Evolutionary conservation across 2,113 vertebrate genomes (phyloP).

Genomic region (Ploceus nigricollis): DNA sequence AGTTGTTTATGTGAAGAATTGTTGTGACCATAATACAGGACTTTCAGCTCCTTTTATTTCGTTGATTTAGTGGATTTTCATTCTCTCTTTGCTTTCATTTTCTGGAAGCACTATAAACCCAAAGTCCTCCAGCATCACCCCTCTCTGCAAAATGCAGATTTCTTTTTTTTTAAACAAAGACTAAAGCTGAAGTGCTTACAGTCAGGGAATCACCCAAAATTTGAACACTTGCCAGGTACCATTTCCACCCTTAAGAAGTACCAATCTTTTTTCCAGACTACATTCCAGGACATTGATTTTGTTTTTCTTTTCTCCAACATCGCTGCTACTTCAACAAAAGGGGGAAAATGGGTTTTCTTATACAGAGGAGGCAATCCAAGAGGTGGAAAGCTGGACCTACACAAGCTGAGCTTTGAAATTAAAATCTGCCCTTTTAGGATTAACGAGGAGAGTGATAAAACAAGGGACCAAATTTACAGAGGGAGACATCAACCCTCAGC

Average conservation of each 20-base stretch:
- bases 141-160: neutral
- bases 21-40: neutral
- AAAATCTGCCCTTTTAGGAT: neutral
- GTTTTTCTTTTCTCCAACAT: neutral
- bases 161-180: neutral
- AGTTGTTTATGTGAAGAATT: neutral
- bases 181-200: neutral
- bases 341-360: neutral
- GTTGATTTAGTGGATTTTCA: neutral
- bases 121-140: neutral
- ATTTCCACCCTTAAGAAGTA: neutral
- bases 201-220: neutral
- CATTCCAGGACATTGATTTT: neutral
- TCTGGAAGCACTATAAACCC: neutral
- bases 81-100: neutral
- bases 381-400: neutral
- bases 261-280: neutral
- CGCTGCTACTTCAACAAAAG: neutral
- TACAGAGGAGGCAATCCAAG: neutral
- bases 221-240: neutral
- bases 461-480: neutral
- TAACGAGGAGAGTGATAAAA: neutral
- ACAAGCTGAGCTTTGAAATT: neutral
- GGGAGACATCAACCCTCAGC: neutral
- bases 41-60: constrained; percentile 13